Evolutionary conservation across 2,797 vertebrate species (phyloP).

Genomic region (Spinus olivaceus): DNA sequence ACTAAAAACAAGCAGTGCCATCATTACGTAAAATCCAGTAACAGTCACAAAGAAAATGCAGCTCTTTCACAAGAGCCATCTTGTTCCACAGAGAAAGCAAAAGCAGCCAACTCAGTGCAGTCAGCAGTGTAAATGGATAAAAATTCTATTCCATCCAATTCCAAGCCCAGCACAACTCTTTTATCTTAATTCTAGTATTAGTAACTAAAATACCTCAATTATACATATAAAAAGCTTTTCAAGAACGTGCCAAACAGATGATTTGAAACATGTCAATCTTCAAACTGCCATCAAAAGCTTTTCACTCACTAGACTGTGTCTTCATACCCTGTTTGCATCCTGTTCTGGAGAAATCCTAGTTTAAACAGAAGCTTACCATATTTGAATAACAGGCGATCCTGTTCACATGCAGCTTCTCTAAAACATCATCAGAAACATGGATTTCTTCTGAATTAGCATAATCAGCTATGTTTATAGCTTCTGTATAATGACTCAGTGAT

Average conservation of each 20-base stretch:
- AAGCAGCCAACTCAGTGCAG: background rate
- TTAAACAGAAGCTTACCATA: slow-evolving; percentile 77
- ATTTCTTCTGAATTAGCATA: slow-evolving; percentile 95
- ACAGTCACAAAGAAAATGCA: background rate
- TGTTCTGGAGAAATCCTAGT: background rate
- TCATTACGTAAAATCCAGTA: background rate
- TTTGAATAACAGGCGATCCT: slow-evolving; percentile 91
- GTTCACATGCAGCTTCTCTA: slow-evolving; percentile 92
- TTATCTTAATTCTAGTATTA: background rate
- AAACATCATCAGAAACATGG: slow-evolving; percentile 77
- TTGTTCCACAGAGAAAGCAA: background rate
- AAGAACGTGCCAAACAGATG: background rate
- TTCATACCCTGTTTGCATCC: background rate
- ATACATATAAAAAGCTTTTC: background rate
- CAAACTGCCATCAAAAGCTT: background rate
- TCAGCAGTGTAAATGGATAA: background rate
- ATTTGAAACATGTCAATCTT: background rate
- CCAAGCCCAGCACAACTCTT: background rate
- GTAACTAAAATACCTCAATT: background rate
- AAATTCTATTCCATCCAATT: background rate
- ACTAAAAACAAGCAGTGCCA: background rate
- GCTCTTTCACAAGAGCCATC: background rate
- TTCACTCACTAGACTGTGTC: background rate
- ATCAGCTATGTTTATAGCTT: slow-evolving; percentile 90
- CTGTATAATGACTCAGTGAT: slow-evolving; percentile 90